These are phyloP conservation scores for Apamea crenata DNA, from an alignment of 2,888 invertebrate genomes.

Conservation along the genomic window DNA sequence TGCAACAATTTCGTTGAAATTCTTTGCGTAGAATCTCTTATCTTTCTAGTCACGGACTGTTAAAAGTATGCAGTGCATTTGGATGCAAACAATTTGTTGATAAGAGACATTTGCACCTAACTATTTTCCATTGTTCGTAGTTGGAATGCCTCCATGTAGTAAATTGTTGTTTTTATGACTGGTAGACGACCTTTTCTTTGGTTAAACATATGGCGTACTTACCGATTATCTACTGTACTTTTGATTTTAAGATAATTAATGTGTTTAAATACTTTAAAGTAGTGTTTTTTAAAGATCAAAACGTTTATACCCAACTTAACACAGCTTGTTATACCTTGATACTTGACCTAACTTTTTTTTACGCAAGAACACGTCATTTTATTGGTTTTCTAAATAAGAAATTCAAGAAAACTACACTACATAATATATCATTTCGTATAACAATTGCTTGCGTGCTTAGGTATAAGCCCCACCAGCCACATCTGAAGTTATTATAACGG, in stretches of 20 bases:
- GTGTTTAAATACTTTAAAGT: background rate
- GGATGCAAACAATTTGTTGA: conserved; percentile 51
- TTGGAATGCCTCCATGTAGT: conserved; percentile 29
- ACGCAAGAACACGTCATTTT: background rate
- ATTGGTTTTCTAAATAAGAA: background rate
- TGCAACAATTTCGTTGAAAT: conserved; percentile 28
- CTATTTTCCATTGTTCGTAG: conserved; percentile 26
- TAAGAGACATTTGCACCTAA: conserved; percentile 39
- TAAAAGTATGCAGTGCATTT: conserved; percentile 45
- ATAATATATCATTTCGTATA: background rate
- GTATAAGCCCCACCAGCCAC: conserved; percentile 7
- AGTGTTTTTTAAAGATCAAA: background rate
- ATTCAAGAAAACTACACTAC: background rate
- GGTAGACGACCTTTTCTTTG: background rate
- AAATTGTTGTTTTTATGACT: conserved; percentile 42
- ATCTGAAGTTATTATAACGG: conserved; percentile 38
- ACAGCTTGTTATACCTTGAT: background rate
- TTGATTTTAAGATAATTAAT: background rate
- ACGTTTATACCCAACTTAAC: background rate
- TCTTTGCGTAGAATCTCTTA: conserved; percentile 23
- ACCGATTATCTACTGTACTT: background rate
- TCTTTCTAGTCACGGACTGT: conserved; percentile 50
- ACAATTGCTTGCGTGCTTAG: conserved; percentile 16
- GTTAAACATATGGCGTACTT: background rate
- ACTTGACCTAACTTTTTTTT: background rate